Base-by-base conservation (phyloP, 2,797 vertebrate species). In the Ciconia nigra region DNA sequence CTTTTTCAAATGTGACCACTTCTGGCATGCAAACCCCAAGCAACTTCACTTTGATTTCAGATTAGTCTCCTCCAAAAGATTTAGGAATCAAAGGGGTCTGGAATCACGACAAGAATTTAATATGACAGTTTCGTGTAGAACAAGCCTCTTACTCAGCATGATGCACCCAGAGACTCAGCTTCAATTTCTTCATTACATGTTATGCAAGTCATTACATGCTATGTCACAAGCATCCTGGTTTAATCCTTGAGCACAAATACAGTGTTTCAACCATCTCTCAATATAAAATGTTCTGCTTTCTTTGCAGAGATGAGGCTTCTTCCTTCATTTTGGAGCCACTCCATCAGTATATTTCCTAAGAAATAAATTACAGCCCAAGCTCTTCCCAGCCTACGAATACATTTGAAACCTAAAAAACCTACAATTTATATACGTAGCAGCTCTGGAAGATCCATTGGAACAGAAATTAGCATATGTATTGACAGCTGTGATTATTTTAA, bases 91-190 rank as follows among this genome's bases (percentile, higher is more conserved):
- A 99, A 99, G 98, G 98, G 96, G 97, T 98, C 88, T 93, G 96
- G 96, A 97, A 88, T 95, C 58, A 92, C 81, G 94, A 98, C 98
- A 99, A 98, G 98, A 98, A 99, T 99, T 98, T 98, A 98, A 98
- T 98, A 98, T 98, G 99, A 99, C 99, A 99, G 98, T 98, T 99
- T 97, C 96, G 84, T 98, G 99, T 98, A 98, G 98, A 99, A 98
- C 70, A 98, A 98, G 98, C 98, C 96, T 98, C 98, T 95, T 97
- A 98, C 98, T 97, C 98, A 98, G 98, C 97, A 82, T 98, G 98
- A 97, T 92, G 95, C 93, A 97, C 97, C 86, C 97, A 97, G 97
- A 96, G 70, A 97, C 95, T 97, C 97, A 96, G 89, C 74, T 83
- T 95, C 91, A 73, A 94, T 92, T 95, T 95, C 97, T 98, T 98